Conservation (phyloP, 2,888 invertebrate species). For the Campoplex capitator region DNA sequence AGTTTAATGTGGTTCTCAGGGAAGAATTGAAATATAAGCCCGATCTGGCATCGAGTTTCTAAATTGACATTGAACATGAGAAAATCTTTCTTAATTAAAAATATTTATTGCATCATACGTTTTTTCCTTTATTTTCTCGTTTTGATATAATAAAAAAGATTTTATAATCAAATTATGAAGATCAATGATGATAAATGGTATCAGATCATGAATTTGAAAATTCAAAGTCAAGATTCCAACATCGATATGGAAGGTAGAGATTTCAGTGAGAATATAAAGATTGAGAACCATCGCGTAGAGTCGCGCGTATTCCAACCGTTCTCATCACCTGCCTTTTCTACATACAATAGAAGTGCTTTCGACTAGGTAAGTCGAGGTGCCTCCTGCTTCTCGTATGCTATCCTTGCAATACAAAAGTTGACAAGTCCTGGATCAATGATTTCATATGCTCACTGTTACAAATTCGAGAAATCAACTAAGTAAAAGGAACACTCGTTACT, state of each 20-base stretch:
- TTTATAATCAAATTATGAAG: not conserved
- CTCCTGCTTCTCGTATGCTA: constrained; percentile 68
- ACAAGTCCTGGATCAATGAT: constrained; percentile 3
- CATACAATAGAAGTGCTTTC: constrained; percentile 80
- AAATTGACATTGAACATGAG: not conserved
- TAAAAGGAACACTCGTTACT: not conserved
- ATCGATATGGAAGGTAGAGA: not conserved
- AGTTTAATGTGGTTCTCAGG: constrained; percentile 77
- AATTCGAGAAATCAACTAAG: constrained; percentile 16
- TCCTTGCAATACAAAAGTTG: constrained; percentile 11
- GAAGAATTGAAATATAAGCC: not conserved
- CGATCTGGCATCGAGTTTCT: too few relatives aligned
- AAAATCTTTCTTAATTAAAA: not conserved
- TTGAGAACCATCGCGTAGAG: constrained; percentile 75
- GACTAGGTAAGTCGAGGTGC: constrained; percentile 80
- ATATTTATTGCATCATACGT: not conserved
- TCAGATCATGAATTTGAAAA: not conserved
- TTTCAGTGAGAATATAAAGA: constrained; percentile 32
- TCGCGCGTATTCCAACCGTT: constrained; percentile 84
- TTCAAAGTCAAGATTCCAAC: not conserved
- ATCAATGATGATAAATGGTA: not conserved
- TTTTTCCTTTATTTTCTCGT: not conserved
- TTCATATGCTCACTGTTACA: not conserved
- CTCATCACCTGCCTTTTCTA: constrained; percentile 83
- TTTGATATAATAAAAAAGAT: not conserved